phyloP scores from a whole-genome alignment of 2,888 invertebrate species.

The Cataglyphis livida region DNA sequence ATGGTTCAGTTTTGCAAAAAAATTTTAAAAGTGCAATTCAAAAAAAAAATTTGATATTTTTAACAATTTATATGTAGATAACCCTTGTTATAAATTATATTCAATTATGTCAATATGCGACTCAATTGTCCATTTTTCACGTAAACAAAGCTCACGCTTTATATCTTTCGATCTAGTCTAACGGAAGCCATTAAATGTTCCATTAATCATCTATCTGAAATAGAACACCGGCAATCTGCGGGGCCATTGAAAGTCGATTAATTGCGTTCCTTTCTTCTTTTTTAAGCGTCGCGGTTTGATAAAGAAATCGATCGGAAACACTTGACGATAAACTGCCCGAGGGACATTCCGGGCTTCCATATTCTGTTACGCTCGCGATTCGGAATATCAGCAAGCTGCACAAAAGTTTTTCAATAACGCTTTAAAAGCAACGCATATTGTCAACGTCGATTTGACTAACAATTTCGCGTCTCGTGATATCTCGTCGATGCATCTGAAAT shows the following conservation, averaged over 20 bases:
- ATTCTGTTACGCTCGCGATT: constrained; percentile 21
- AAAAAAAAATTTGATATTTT: background rate
- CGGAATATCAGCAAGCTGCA: constrained; percentile 22
- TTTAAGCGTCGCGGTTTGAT: constrained; percentile 36
- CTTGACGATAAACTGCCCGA: constrained; percentile 44
- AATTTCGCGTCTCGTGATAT: constrained; percentile 24
- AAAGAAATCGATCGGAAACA: constrained; percentile 55
- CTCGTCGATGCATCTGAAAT: background rate
- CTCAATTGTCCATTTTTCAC: constrained; percentile 26
- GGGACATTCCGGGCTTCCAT: constrained; percentile 18
- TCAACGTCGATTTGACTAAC: constrained; percentile 39
- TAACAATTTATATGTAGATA: background rate
- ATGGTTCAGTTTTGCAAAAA: background rate
- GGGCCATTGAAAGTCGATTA: constrained; percentile 49
- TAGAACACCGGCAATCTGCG: constrained; percentile 42
- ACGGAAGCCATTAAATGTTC: constrained; percentile 46
- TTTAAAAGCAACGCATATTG: constrained; percentile 32
- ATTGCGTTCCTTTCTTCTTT: constrained; percentile 48
- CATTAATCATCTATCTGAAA: constrained; percentile 53
- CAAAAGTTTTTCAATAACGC: constrained; percentile 52
- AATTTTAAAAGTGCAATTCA: background rate
- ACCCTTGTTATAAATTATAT: background rate
- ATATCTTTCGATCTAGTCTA: constrained; percentile 8
- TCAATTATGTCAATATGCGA: background rate
- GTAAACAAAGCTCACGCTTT: constrained; percentile 11